Conservation (phyloP, 2,888 invertebrate genomes). For the Amiota mariae region DNA sequence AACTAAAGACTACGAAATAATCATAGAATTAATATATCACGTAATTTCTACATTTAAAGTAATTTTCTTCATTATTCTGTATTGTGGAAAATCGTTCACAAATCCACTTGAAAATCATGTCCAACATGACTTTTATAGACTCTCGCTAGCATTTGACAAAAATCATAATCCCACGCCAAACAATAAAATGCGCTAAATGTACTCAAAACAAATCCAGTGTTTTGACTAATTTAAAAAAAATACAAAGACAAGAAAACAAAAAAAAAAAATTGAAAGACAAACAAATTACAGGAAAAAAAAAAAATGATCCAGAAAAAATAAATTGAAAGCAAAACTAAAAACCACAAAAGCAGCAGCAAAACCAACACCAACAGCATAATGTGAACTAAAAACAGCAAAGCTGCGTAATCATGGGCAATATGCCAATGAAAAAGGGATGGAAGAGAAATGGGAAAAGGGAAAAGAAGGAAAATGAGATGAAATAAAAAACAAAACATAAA, state of each 20-base stretch:
- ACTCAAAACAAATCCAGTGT: background rate
- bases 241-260: no score
- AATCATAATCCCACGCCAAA: background rate
- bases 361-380: constrained; percentile 24
- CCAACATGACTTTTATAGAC: constrained; percentile 24
- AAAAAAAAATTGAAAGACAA: background rate
- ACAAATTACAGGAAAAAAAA: constrained; percentile 5
- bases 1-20: background rate
- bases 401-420: constrained; percentile 65
- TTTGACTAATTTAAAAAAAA: background rate
- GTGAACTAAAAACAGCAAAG: constrained; percentile 42
- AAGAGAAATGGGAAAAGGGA: constrained; percentile 38
- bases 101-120: constrained; percentile 9
- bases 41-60: background rate
- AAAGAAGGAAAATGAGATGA: constrained; percentile 30
- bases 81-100: background rate
- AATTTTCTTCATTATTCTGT: background rate
- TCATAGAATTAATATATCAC: background rate
- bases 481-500: constrained; percentile 45
- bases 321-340: constrained; percentile 18
- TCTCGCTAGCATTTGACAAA: background rate
- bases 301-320: constrained; percentile 18
- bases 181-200: constrained; percentile 12
- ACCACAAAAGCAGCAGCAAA: background rate
- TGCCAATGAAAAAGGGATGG: constrained; percentile 49